Evolutionary conservation across 1,140 invertebrate genomes (phyloP).

Genomic region (Bradysia coprophila): DNA sequence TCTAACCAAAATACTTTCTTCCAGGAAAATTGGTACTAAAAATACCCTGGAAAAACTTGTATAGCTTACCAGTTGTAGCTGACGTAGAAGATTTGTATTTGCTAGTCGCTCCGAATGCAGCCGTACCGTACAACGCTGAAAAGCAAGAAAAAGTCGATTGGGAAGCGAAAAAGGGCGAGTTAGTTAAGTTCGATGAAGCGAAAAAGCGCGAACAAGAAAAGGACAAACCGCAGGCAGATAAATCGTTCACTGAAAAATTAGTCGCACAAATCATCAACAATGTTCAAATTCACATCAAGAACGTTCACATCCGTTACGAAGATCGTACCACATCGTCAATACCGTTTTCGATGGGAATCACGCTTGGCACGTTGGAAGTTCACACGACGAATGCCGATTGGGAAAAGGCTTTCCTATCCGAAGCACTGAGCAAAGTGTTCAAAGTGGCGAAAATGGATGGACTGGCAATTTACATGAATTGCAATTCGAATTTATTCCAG

Average conservation of each 20-base stretch:
- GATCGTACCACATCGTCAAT: conserved; percentile 64
- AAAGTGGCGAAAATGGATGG: conserved; percentile 59
- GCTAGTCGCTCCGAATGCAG: conserved; percentile 73
- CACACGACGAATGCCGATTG: conserved; percentile 74
- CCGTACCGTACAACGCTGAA: conserved; percentile 71
- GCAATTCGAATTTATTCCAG: conserved; percentile 39
- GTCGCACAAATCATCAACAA: conserved; percentile 93
- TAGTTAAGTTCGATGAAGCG: conserved; percentile 64
- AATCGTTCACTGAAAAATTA: conserved; percentile 90
- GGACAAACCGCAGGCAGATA: conserved; percentile 49
- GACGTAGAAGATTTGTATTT: conserved; percentile 76
- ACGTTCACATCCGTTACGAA: conserved; percentile 93
- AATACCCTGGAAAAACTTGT: conserved; percentile 97
- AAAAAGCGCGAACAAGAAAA: conserved; percentile 57
- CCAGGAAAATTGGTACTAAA: conserved; percentile 81
- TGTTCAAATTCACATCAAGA: conserved; percentile 82
- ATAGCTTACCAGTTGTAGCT: conserved; percentile 79
- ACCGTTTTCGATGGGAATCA: conserved; percentile 82
- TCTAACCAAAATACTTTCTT: too few relatives aligned
- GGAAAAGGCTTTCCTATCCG: conserved; percentile 57
- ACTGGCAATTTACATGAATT: conserved; percentile 83
- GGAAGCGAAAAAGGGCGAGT: conserved; percentile 67
- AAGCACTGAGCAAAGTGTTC: conserved; percentile 64
- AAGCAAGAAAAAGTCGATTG: conserved; percentile 68
- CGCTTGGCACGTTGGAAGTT: conserved; percentile 58